Conservation (phyloP, 2,113 vertebrate species). For the Balaeniceps rex region DNA sequence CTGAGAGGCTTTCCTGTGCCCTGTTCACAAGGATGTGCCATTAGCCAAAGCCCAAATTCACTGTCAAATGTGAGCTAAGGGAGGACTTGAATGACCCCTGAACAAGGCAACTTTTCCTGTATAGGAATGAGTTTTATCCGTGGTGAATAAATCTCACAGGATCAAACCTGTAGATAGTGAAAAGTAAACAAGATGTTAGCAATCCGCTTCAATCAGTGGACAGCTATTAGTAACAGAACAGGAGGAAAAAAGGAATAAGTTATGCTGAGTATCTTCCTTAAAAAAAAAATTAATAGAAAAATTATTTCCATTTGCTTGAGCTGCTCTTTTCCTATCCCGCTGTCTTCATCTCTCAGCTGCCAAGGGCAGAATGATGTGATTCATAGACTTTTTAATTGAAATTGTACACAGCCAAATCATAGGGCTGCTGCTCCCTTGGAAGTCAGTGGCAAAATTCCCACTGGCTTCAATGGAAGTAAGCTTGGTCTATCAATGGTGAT, state of each 20-base stretch:
- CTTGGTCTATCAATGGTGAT: neutral
- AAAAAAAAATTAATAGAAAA: neutral
- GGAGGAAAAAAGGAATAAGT: neutral
- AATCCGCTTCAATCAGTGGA: neutral
- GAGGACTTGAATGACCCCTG: neutral
- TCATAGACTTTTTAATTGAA: slow-evolving; percentile 44
- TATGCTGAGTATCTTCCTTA: neutral
- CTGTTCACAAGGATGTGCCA: neutral
- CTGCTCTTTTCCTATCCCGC: slow-evolving; percentile 37
- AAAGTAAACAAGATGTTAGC: neutral
- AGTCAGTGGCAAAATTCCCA: slow-evolving; percentile 27
- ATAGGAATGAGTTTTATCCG: neutral
- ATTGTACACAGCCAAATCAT: slow-evolving; percentile 6
- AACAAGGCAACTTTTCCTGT: neutral
- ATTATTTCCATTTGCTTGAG: slow-evolving; percentile 44
- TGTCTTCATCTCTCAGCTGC: slow-evolving; percentile 40
- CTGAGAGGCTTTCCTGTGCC: neutral
- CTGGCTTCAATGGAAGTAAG: neutral
- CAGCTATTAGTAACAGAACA: neutral
- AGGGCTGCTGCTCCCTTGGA: slow-evolving; percentile 17
- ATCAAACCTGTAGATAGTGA: neutral
- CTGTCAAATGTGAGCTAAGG: neutral
- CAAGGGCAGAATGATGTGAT: slow-evolving; percentile 37
- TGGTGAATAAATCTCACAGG: neutral
- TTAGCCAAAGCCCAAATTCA: neutral